Evolutionary conservation across 2,797 vertebrate species (phyloP).

Genomic region (Lepus oiostolus): DNA sequence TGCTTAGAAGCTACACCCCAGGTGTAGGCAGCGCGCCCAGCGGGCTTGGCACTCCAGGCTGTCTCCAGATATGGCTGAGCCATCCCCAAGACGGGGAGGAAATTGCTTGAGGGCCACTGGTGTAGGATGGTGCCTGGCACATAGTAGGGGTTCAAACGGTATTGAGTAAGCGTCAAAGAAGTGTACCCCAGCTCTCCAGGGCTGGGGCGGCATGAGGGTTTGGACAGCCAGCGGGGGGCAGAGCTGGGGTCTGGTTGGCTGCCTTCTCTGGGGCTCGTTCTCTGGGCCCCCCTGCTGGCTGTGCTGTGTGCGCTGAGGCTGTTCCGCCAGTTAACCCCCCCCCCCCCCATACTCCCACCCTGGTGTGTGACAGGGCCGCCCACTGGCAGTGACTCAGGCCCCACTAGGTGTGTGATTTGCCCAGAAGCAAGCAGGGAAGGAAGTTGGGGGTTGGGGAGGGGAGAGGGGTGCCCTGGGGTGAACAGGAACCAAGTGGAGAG

Average conservation of each 20-base stretch:
- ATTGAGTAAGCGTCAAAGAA: neutral
- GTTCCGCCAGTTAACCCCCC: too few species aligned
- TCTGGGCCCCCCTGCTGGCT: neutral
- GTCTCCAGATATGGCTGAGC: neutral
- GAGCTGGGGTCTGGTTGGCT: neutral
- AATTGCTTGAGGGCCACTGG: neutral
- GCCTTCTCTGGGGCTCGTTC: neutral
- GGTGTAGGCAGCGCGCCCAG: neutral
- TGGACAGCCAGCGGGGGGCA: neutral
- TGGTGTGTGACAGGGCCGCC: neutral
- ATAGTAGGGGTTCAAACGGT: neutral
- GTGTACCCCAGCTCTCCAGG: neutral
- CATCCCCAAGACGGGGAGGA: neutral
- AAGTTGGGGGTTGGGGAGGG: neutral
- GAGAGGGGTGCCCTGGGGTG: neutral
- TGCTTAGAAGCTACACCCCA: neutral
- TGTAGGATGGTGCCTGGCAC: neutral
- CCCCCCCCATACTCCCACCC: too few species aligned
- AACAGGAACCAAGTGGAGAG: neutral
- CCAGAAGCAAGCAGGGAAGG: neutral
- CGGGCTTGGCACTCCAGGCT: neutral
- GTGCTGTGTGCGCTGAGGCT: neutral
- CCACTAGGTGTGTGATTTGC: neutral
- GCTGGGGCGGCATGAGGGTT: neutral
- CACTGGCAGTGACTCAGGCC: conserved; percentile 18